These are phyloP conservation scores for Hydrochoerus hydrochaeris DNA, from an alignment of 2,113 vertebrate genomes.

Conservation along the genomic window DNA sequence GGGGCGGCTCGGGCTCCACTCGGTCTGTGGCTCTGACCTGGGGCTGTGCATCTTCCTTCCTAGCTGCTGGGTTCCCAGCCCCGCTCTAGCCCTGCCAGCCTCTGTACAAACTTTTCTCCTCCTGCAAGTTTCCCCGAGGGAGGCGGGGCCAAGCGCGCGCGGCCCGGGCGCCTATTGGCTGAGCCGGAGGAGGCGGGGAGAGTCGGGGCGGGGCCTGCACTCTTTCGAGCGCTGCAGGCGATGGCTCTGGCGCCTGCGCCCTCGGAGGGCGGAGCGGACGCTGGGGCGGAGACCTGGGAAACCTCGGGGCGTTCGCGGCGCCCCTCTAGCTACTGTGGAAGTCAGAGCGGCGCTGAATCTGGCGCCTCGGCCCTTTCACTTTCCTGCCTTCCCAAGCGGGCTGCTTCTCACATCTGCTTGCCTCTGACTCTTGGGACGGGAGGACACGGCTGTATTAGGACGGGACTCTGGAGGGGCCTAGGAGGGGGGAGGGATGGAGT, in stretches of 20 bases:
- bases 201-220: background rate
- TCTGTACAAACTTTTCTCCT: slow-evolving; percentile 78
- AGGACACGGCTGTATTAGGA: background rate
- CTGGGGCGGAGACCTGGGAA: background rate
- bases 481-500: background rate
- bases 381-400: background rate
- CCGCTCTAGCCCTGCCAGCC: background rate
- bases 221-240: accelerated
- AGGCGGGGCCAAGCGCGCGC: slow-evolving; percentile 61
- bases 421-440: background rate
- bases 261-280: too few relatives aligned
- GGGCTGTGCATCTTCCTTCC: slow-evolving; percentile 67
- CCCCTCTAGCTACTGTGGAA: background rate
- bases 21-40: slow-evolving; percentile 27
- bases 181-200: background rate
- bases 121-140: slow-evolving; percentile 68
- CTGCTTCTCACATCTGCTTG: background rate
- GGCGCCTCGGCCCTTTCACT: background rate
- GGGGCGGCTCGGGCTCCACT: slow-evolving; percentile 36
- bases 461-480: background rate
- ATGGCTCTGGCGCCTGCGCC: background rate
- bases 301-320: background rate
- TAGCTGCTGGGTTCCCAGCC: background rate
- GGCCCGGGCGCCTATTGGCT: slow-evolving; percentile 71
- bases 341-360: background rate